Base-by-base conservation (phyloP, 2,888 invertebrate species). In the Eulithis testata region DNA sequence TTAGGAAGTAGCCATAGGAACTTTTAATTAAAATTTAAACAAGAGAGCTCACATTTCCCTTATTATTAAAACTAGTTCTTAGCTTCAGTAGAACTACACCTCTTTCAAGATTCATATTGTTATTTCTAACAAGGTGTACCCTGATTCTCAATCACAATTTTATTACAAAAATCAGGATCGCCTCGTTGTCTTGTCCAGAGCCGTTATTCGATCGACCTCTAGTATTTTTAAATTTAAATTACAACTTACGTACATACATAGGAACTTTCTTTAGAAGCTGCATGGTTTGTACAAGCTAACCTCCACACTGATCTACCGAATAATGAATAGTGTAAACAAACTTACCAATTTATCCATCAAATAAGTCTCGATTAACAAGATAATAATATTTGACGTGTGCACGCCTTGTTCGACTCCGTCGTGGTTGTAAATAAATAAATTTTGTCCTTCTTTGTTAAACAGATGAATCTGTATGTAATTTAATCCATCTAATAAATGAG, bases 211-310 rank as follows among this genome's bases (percentile, higher is more conserved):
- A 71, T 76, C 87, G 85, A 82, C 91, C 91, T 90, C 91, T 91
- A 89, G 86, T 90, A 86, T 82, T 76, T 86, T 67, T 87, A 80
- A 81, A 83, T 87, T 89, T 90, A 90, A 89, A 88, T 91, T 93
- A 92, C 90, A 86, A 83, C 92, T 92, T 93, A 93, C 91, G 91
- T 92, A 92, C 91, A 91, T 92, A 92, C 91, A 93, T 93, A 93
- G 93, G 93, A 93, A 93, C 93, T 93, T 92, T 93, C 84, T 90
- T 93, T 90, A 92, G 92, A 93, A 93, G 93, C 93, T 93, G 93
- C 93, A 92, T 90, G 90, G 91, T 92, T 92, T 93, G 87, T 92
- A 93, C 91, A 93, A 93, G 92, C 92, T 92, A 92, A 89, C 88
- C 89, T 88, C 89, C 92, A 91, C 91, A 91, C 90, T 91, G 90